phyloP scores from a whole-genome alignment of 2,797 vertebrate genomes.

The Esox lucius region DNA sequence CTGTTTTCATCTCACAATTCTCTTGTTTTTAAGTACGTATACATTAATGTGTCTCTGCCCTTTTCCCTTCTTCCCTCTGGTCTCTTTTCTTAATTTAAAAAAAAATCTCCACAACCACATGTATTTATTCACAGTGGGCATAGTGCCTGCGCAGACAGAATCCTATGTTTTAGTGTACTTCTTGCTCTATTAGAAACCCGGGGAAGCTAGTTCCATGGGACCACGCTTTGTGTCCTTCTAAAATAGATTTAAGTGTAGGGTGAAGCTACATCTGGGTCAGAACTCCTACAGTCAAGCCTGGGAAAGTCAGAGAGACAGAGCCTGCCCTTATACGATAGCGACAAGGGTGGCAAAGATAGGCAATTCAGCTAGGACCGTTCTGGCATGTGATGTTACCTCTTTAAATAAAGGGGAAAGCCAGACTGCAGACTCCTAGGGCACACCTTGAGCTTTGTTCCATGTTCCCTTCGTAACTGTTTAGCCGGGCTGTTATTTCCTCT shows the following conservation, averaged over 20 bases:
- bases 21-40: too few species aligned
- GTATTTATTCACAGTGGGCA: background rate
- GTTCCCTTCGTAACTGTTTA: background rate
- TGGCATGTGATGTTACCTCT: background rate
- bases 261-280: slow-evolving; percentile 68
- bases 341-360: background rate
- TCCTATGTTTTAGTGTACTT: background rate
- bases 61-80: background rate
- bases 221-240: slow-evolving; percentile 36
- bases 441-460: background rate
- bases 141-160: slow-evolving; percentile 20
- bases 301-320: slow-evolving; percentile 36
- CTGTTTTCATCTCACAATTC: too few species aligned
- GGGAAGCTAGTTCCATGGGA: background rate
- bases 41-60: background rate
- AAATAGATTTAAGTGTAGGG: slow-evolving; percentile 83
- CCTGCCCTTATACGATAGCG: slow-evolving; percentile 10
- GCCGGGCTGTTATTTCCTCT: background rate
- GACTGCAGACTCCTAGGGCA: background rate
- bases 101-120: background rate
- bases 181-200: slow-evolving; percentile 32
- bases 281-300: slow-evolving; percentile 53
- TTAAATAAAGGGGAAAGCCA: background rate
- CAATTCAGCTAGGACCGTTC: background rate
- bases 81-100: slow-evolving; percentile 5